Evolutionary conservation across 2,113 vertebrate genomes (phyloP).

Genomic region (Melanocharis versteri): DNA sequence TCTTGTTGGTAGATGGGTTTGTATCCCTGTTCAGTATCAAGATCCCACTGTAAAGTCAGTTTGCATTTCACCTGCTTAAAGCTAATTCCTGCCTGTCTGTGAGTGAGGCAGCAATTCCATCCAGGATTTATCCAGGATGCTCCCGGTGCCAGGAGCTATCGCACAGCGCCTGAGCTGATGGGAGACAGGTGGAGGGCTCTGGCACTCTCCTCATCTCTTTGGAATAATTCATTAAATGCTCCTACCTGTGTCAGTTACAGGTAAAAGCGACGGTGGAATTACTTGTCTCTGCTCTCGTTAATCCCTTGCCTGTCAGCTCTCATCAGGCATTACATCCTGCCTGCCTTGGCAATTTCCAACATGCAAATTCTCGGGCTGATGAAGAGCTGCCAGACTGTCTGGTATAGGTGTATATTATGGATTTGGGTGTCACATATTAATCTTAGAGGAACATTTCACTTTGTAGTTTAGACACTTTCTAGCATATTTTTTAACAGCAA

Average conservation of each 20-base stretch:
- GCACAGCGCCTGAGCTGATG: neutral
- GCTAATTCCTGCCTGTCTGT: neutral
- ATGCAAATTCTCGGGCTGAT: conserved; percentile 37
- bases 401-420: neutral
- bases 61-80: conserved; percentile 38
- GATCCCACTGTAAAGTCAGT: neutral
- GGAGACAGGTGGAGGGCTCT: conserved; percentile 4
- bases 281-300: conserved; percentile 38
- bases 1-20: neutral
- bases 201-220: neutral
- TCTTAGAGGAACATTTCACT: neutral
- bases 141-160: conserved; percentile 8
- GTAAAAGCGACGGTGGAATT: neutral
- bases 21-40: neutral
- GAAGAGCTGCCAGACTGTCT: neutral
- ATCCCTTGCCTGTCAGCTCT: conserved; percentile 60
- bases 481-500: neutral
- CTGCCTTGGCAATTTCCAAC: neutral
- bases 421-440: conserved; percentile 21
- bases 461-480: neutral
- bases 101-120: neutral
- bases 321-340: conserved; percentile 39
- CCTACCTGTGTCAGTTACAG: conserved; percentile 49
- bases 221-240: conserved; percentile 30
- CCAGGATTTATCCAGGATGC: neutral